phyloP scores from a whole-genome alignment of 2,797 vertebrate species.

The Etheostoma perlongum region DNA sequence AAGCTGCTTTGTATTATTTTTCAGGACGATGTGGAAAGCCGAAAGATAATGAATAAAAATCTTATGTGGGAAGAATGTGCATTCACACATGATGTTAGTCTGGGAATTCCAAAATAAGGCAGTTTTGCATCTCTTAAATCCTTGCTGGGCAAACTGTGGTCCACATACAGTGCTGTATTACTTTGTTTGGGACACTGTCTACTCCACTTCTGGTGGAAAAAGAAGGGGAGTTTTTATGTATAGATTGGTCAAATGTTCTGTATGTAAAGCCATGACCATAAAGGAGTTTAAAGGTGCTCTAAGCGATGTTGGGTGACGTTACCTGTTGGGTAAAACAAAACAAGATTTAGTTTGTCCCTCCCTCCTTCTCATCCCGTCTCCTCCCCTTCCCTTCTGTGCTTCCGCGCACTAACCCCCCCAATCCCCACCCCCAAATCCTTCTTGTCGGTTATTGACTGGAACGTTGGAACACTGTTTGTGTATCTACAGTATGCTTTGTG shows the following conservation, averaged over 20 bases:
- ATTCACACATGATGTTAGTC: constrained; percentile 2
- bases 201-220: background rate
- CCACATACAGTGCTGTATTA: background rate
- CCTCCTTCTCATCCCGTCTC: too few species aligned
- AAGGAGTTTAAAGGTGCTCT: background rate
- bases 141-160: background rate
- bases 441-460: too few species aligned
- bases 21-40: background rate
- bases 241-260: background rate
- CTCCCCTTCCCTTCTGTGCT: too few species aligned
- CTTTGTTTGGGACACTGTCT: constrained; percentile 1
- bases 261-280: background rate
- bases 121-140: constrained; percentile 25
- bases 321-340: too few species aligned
- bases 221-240: background rate
- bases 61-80: background rate
- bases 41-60: constrained; percentile 6
- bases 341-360: too few species aligned
- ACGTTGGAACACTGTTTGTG: too few species aligned
- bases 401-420: too few species aligned
- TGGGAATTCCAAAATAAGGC: constrained; percentile 35
- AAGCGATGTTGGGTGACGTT: too few species aligned
- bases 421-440: too few species aligned
- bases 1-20: constrained; percentile 8
- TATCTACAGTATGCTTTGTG: too few species aligned